Percentiles rank a stretch among this genome's conserved stretches.
These are phyloP conservation scores for Poeciliopsis infans DNA, from an alignment of 2,797 vertebrate species.

Conservation along the genomic window DNA sequence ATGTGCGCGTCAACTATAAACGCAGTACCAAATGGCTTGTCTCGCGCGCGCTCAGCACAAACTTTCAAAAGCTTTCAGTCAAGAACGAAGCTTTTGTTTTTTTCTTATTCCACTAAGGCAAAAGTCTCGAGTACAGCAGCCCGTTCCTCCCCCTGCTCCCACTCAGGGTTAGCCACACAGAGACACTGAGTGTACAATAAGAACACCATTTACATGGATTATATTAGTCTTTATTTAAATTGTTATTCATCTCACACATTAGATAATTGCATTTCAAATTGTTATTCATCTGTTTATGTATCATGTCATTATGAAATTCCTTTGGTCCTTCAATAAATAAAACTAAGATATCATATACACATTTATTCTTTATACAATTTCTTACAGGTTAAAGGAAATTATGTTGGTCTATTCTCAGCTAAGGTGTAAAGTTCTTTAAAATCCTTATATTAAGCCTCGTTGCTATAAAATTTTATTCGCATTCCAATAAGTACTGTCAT, in stretches of 20 bases:
- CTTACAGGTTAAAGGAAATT: slow-evolving; percentile 87
- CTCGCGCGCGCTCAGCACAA: too few relatives aligned
- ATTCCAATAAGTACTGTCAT: slow-evolving; percentile 55
- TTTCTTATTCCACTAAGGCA: background rate
- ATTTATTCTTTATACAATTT: slow-evolving; percentile 92
- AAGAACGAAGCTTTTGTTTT: slow-evolving; percentile 6
- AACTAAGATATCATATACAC: slow-evolving; percentile 94
- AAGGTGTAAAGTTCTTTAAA: slow-evolving; percentile 71
- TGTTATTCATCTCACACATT: slow-evolving; percentile 85
- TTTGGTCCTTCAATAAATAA: slow-evolving; percentile 90
- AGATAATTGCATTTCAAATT: slow-evolving; percentile 87
- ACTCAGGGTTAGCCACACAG: slow-evolving; percentile 42
- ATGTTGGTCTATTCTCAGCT: slow-evolving; percentile 73
- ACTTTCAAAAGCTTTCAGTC: slow-evolving; percentile 2
- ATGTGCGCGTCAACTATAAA: too few relatives aligned
- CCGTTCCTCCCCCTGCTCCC: slow-evolving; percentile 19
- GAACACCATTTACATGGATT: slow-evolving; percentile 83
- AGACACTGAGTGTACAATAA: slow-evolving; percentile 77
- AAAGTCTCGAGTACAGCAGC: slow-evolving; percentile 26
- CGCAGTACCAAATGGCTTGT: too few relatives aligned
- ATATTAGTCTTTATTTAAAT: slow-evolving; percentile 89
- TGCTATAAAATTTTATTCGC: slow-evolving; percentile 60
- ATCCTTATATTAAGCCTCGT: slow-evolving; percentile 66
- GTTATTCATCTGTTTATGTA: slow-evolving; percentile 83
- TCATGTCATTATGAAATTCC: slow-evolving; percentile 86